These are phyloP conservation scores for Rotaria macrura DNA, from an alignment of 2,888 invertebrate genomes.

Conservation along the genomic window DNA sequence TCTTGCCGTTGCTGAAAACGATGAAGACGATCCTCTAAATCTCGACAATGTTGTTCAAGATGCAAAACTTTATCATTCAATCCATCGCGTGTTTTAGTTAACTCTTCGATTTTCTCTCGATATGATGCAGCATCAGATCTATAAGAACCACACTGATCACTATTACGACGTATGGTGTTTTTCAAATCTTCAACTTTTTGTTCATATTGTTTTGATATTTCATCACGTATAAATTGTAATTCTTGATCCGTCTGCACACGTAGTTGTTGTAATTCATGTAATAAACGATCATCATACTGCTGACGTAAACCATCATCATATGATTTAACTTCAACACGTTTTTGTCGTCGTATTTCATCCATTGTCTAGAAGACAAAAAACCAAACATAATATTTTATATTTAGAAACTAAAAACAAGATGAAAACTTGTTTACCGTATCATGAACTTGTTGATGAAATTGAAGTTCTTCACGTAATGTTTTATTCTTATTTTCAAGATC, in stretches of 20 bases:
- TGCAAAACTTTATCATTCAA: not conserved
- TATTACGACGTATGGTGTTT: constrained; percentile 13
- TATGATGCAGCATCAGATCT: not conserved
- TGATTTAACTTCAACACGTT: constrained; percentile 84
- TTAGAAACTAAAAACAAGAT: constrained; percentile 47
- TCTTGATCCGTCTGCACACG: constrained; percentile 83
- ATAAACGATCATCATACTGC: constrained; percentile 82
- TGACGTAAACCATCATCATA: constrained; percentile 82
- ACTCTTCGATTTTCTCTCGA: not conserved
- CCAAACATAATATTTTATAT: too few species aligned
- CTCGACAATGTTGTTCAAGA: constrained; percentile 61
- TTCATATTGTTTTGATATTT: constrained; percentile 36
- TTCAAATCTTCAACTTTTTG: constrained; percentile 35
- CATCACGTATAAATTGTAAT: constrained; percentile 72
- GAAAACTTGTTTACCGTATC: constrained; percentile 38
- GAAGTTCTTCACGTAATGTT: constrained; percentile 73
- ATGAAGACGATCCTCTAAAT: constrained; percentile 71
- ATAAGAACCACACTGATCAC: not conserved
- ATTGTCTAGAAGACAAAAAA: constrained; percentile 58
- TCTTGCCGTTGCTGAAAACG: constrained; percentile 65
- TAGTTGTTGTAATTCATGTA: constrained; percentile 76
- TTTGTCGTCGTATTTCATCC: constrained; percentile 71
- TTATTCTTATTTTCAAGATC: constrained; percentile 69
- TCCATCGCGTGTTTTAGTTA: not conserved
- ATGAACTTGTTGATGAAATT: constrained; percentile 64